Evolutionary conservation across 92 coral and sea anemone species (phyloP).

Genomic region (Ricordea florida): DNA sequence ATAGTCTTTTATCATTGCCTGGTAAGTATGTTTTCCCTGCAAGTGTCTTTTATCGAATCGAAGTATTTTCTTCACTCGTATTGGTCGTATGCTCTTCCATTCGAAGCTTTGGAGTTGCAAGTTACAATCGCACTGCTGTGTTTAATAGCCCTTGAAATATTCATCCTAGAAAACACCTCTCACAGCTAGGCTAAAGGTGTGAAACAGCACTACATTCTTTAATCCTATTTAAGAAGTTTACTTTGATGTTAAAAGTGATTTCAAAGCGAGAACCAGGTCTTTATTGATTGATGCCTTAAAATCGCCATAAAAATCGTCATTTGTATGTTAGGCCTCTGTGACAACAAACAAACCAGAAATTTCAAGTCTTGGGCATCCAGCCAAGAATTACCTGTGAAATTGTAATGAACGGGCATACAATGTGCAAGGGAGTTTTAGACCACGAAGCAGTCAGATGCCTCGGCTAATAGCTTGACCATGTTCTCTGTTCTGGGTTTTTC

Average conservation of each 20-base stretch:
- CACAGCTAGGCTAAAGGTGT: slow-evolving; percentile 27
- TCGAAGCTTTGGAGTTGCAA: too few species aligned
- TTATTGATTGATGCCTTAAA: slow-evolving; percentile 11
- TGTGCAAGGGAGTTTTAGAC: slow-evolving; percentile 26
- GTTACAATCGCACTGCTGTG: slow-evolving; percentile 1
- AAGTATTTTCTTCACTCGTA: too few species aligned
- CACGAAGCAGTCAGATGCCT: too few species aligned
- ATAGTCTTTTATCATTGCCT: slow-evolving; percentile 7
- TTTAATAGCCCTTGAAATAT: slow-evolving; percentile 3
- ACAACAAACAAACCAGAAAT: slow-evolving; percentile 12
- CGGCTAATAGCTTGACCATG: too few species aligned
- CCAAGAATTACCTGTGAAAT: slow-evolving; percentile 30
- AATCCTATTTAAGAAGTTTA: slow-evolving; percentile 41
- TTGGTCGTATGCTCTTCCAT: too few species aligned
- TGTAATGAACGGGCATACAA: slow-evolving; percentile 43
- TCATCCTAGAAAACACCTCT: slow-evolving; percentile 33
- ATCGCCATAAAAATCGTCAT: not conserved
- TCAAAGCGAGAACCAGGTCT: slow-evolving; percentile 2
- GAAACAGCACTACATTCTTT: slow-evolving; percentile 25
- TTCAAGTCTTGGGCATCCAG: slow-evolving; percentile 28
- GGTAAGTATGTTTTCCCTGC: not conserved
- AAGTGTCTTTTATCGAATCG: not conserved
- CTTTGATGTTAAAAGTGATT: slow-evolving; percentile 23
- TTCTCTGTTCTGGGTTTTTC: too few species aligned
- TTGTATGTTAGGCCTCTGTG: slow-evolving; percentile 9